Evolutionary conservation across 2,888 invertebrate genomes (phyloP), one percentile per base, ranked within the genome.

Genomic region (Tenthredo notha): DNA sequence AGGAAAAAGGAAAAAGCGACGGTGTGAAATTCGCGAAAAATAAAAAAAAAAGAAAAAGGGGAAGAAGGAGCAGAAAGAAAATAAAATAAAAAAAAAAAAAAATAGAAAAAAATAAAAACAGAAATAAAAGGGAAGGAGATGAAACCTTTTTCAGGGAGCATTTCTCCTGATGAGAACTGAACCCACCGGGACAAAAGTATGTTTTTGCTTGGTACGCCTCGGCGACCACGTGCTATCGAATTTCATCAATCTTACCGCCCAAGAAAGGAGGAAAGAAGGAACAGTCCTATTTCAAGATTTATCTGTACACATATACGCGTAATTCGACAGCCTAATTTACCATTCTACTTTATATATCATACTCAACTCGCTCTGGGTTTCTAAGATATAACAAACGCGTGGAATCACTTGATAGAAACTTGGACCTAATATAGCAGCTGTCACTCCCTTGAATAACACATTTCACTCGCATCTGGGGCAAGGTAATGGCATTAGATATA

Each of bases 211-310:
- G 33, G 80, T 61, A 80, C 80, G 80, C 58, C 80, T 80, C 80
- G 80, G 25, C 80, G 80, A 61, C 80, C 80, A 80, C 80, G 80
- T 80, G 80, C 80, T 80, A 80, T 80, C 80, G 80, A 58, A 80
- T 80, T 80, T 80, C 80, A 80, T 80, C 80, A 80, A 80, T 80
- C 80, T 80, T 47, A 2, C 29, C 33, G 50, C 54, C 77, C 50
- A 18, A 77, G 77, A n/a, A 29, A 47, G 25, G 50, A 47, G 25
- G 50, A n/a, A 54, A 33, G 29, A 74, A 77, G 50, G 77, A 54
- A 77, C 75, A 75, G 40, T 75, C 47, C 75, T 6, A 75, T 25
- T 47, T 25, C n/a, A 25, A 47, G 75, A 77, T 54, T 77, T 54
- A 54, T 54, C 77, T 29, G 29, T 54, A 77, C 33, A 54, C 50